Conservation (phyloP, 2,888 invertebrate genomes). For the Apodemia zela region DNA sequence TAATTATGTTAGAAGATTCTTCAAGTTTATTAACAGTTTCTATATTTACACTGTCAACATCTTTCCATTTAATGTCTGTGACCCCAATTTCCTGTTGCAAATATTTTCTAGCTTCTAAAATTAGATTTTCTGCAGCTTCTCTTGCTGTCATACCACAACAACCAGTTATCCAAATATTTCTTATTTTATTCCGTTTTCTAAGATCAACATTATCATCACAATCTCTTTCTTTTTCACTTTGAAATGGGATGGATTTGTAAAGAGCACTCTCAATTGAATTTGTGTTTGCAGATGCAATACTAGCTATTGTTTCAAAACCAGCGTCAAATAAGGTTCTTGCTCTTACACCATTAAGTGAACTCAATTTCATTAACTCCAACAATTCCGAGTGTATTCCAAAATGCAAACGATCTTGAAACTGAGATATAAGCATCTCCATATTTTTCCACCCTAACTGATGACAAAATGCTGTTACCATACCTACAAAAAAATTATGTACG, state of each 20-base stretch:
- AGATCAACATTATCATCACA: constrained; percentile 84
- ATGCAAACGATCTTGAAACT: constrained; percentile 96
- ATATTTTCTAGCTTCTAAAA: constrained; percentile 87
- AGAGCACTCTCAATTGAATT: constrained; percentile 87
- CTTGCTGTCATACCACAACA: constrained; percentile 88
- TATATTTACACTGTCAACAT: constrained; percentile 34
- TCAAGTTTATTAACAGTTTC: constrained; percentile 7
- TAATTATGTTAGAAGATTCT: not conserved
- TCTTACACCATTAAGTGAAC: constrained; percentile 89
- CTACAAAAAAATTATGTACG: constrained; percentile 59
- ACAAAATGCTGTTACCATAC: constrained; percentile 98
- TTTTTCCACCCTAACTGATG: constrained; percentile 95
- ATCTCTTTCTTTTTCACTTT: constrained; percentile 88
- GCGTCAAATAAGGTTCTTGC: constrained; percentile 91
- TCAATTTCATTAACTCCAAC: constrained; percentile 92
- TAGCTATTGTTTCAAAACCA: constrained; percentile 88
- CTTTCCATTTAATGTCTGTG: constrained; percentile 84
- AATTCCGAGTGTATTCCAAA: constrained; percentile 97
- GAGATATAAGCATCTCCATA: constrained; percentile 92
- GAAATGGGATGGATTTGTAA: constrained; percentile 89
- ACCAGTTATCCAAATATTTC: constrained; percentile 89
- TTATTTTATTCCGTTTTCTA: constrained; percentile 83
- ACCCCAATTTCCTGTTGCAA: constrained; percentile 87
- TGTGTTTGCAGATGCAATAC: constrained; percentile 87
- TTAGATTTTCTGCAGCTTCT: constrained; percentile 89